These are phyloP conservation scores for Galaxias olidus DNA, from an alignment of 2,797 vertebrate genomes.

Conservation along the genomic window DNA sequence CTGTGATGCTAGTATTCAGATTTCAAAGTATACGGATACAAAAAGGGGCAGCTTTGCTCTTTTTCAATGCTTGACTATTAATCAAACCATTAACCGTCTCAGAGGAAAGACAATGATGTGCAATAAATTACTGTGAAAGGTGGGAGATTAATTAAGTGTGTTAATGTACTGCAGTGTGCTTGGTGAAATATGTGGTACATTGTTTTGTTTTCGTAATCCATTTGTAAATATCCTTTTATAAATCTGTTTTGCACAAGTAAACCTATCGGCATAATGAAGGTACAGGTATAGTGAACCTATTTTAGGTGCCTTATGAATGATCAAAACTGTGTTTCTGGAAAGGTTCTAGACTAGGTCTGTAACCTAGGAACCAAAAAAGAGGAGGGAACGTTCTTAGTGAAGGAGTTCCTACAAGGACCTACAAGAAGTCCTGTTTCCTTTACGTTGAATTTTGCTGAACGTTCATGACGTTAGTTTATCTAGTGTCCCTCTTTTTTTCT, in stretches of 20 bases:
- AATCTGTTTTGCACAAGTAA: conserved; percentile 41
- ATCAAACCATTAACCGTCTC: neutral
- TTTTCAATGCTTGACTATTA: too few relatives aligned
- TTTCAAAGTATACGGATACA: too few relatives aligned
- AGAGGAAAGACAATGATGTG: conserved; percentile 32
- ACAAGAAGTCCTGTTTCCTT: too few relatives aligned
- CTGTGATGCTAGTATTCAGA: neutral
- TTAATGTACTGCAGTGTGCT: neutral
- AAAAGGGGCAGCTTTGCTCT: too few relatives aligned
- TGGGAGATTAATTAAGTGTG: too few relatives aligned
- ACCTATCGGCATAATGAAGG: conserved; percentile 16
- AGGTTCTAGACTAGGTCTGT: neutral
- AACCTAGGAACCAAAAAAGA: neutral
- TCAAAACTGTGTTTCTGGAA: conserved; percentile 20
- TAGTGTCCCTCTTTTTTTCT: too few relatives aligned
- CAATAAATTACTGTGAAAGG: conserved; percentile 39
- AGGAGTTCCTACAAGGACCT: too few relatives aligned
- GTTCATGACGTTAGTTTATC: too few relatives aligned
- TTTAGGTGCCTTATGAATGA: conserved; percentile 48
- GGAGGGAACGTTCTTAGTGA: too few relatives aligned
- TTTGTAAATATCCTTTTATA: conserved; percentile 22
- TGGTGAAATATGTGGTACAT: neutral
- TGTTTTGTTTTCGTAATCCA: neutral
- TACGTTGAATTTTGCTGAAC: too few relatives aligned
- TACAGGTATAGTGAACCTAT: neutral